Evolutionary conservation across 2,888 invertebrate genomes (phyloP).

Genomic region (Octodonta nipae): DNA sequence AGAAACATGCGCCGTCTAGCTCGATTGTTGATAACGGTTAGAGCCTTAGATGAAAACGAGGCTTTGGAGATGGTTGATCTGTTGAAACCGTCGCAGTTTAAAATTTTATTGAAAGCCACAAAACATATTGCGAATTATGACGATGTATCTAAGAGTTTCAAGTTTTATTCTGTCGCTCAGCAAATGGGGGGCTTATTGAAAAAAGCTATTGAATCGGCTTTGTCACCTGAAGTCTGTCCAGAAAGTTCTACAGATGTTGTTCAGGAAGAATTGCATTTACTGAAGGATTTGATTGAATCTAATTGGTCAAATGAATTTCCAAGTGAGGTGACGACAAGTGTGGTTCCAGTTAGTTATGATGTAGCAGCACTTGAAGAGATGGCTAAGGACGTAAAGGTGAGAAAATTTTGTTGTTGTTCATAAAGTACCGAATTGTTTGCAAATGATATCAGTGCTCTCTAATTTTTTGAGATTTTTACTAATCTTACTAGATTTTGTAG

Average conservation of each 20-base stretch:
- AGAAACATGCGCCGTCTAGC: conserved; percentile 9
- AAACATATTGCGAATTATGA: conserved; percentile 4
- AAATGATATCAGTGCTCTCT: too few relatives aligned
- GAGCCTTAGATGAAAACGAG: not conserved
- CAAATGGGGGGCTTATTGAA: conserved; percentile 12
- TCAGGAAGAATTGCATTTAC: conserved; percentile 2
- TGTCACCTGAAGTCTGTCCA: conserved; percentile 6
- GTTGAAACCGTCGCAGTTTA: conserved; percentile 1
- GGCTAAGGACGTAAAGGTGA: not conserved
- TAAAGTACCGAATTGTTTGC: not conserved
- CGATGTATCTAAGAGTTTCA: conserved; percentile 4
- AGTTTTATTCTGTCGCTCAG: conserved; percentile 8
- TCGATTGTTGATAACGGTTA: conserved; percentile 4
- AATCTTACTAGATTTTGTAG: too few relatives aligned
- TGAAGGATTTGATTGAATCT: conserved; percentile 3
- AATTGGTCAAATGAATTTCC: conserved; percentile 6
- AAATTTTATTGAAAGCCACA: conserved; percentile 3
- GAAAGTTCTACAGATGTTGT: not conserved
- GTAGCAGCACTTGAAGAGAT: not conserved
- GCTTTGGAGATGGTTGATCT: not conserved
- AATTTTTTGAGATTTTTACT: too few relatives aligned
- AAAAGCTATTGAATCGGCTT: conserved; percentile 6
- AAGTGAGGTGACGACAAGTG: not conserved
- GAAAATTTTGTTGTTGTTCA: not conserved
- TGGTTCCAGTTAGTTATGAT: not conserved